Percentiles rank a stretch among this genome's conserved stretches.
Evolutionary conservation across 1,140 invertebrate species (phyloP).

Genomic region (Chlorops oryzae): DNA sequence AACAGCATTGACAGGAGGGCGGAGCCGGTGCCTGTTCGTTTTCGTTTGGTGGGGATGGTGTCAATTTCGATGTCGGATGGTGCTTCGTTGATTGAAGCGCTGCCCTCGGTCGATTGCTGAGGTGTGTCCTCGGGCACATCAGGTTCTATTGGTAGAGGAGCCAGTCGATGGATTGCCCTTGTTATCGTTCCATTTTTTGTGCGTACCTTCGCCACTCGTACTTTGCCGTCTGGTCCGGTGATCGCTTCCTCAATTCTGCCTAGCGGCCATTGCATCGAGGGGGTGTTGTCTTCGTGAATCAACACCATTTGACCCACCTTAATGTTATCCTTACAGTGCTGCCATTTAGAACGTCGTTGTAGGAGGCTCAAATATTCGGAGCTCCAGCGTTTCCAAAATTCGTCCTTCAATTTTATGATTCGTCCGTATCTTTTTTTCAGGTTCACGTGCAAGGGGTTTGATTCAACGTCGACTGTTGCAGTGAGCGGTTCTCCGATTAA

Average conservation of each 20-base stretch:
- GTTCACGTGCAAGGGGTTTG: background rate
- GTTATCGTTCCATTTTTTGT: constrained; percentile 22
- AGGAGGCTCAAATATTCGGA: constrained; percentile 26
- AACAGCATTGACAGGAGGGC: no score
- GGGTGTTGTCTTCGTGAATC: constrained; percentile 37
- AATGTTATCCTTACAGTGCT: constrained; percentile 11
- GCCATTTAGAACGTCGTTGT: constrained; percentile 40
- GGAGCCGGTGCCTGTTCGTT: no score
- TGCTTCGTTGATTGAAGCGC: no score
- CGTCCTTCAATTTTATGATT: constrained; percentile 4
- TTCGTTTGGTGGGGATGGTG: no score
- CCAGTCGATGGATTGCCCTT: no score
- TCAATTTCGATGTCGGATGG: no score
- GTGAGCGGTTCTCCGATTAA: constrained; percentile 3
- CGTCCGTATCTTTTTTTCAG: background rate
- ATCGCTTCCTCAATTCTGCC: constrained; percentile 24
- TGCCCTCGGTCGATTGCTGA: no score
- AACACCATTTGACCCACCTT: constrained; percentile 34
- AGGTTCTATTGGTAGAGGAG: no score
- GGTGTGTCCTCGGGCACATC: no score
- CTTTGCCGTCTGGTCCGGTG: constrained; percentile 27
- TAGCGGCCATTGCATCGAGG: constrained; percentile 36
- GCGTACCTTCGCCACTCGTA: constrained; percentile 27
- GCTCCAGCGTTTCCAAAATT: constrained; percentile 19
- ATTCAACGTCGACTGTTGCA: background rate